Evolutionary conservation across 2,888 invertebrate species (phyloP), one percentile per base, ranked within the genome.

Genomic region (Parnassius smintheus): DNA sequence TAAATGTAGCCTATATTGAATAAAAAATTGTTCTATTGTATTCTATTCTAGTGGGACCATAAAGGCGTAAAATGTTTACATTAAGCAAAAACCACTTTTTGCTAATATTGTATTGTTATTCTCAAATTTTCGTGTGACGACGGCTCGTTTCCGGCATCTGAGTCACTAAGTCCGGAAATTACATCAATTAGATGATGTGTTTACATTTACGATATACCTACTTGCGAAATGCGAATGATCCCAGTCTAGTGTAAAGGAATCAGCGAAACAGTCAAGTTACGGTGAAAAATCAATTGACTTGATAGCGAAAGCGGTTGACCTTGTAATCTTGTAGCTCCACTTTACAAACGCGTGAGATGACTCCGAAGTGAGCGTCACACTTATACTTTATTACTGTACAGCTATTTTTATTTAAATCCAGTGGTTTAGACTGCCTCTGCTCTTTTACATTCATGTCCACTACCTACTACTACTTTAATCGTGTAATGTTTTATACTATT

Each of bases 271-370:
- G 13, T 25, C 25, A 35, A 52, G 44, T 35, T 35, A 35, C 44
- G 53, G n/a, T 42, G 11, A 56, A 42, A 45, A 48, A 55, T 60
- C 53, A 45, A 65, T 65, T 57, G 72, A 45, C 67, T 65, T 57
- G 72, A 72, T 72, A 81, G 80, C 75, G 85, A 86, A 86, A 86
- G 84, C 78, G 70, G 82, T 78, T 83, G 81, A 78, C 85, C 85
- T 86, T 86, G 82, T 75, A 75, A 76, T 75, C 76, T 86, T 86
- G 82, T 75, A 75, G 76, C 75, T 75, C 66, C 68, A 67, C 69
- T 70, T 69, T 70, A 70, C 72, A 72, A 75, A 66, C 66, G 69
- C 64, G 65, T 68, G 66, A 67, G 62, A 61, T 68, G 62, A 67
- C 68, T 69, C 67, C 50, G 57, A 49, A 51, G 35, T 52, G 59